Conservation (phyloP, 92 coral and sea anemone genomes). For the Isaurus tuberculatus region DNA sequence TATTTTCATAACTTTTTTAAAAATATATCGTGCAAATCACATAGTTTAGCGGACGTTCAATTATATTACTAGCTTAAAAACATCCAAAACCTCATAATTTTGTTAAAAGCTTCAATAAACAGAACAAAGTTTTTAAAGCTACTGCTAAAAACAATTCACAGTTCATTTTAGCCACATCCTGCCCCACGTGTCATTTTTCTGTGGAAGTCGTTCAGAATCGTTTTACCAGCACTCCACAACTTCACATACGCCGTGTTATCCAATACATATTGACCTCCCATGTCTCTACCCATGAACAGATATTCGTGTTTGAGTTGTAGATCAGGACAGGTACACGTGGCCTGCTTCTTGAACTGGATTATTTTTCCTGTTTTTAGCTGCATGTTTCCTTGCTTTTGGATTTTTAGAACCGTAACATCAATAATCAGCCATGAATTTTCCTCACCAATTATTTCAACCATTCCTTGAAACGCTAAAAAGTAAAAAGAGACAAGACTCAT, state of each 20-base stretch:
- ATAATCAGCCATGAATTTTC: slow-evolving; percentile 67
- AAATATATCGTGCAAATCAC: too few species aligned
- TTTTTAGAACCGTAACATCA: slow-evolving; percentile 51
- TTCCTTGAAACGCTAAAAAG: slow-evolving; percentile 72
- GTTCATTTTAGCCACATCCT: not conserved
- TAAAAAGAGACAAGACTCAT: not conserved
- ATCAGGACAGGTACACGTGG: slow-evolving; percentile 79
- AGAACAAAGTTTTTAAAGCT: too few species aligned
- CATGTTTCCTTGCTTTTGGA: slow-evolving; percentile 67
- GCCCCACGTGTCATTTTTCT: slow-evolving; percentile 34
- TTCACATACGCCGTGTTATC: slow-evolving; percentile 68
- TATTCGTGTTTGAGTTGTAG: slow-evolving; percentile 60
- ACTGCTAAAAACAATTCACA: too few species aligned
- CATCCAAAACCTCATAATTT: too few species aligned
- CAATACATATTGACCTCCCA: slow-evolving; percentile 66
- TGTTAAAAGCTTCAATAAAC: too few species aligned
- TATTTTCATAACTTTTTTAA: too few species aligned
- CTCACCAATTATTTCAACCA: slow-evolving; percentile 77
- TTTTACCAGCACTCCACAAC: slow-evolving; percentile 65
- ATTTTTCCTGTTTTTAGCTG: slow-evolving; percentile 47
- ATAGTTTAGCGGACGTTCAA: too few species aligned
- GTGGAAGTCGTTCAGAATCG: slow-evolving; percentile 50
- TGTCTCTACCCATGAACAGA: slow-evolving; percentile 82
- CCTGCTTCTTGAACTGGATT: slow-evolving; percentile 74
- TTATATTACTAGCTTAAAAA: too few species aligned